Percentiles rank a stretch among this genome's conserved stretches.
Evolutionary conservation across 2,797 vertebrate species (phyloP).

Genomic region (Simalia tracyae): DNA sequence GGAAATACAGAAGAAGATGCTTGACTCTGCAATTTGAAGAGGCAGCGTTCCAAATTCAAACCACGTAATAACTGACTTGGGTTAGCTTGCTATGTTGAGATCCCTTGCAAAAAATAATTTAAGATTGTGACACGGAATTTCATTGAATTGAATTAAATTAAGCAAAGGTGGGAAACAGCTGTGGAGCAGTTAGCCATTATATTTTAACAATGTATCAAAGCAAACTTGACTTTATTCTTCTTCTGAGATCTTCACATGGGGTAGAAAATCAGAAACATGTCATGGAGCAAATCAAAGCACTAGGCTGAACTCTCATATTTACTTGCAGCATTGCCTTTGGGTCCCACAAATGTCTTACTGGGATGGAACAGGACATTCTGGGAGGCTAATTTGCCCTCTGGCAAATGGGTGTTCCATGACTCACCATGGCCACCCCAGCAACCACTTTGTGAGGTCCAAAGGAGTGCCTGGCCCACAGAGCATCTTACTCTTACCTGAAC

Average conservation of each 20-base stretch:
- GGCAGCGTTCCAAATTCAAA: not conserved
- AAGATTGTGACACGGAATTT: not conserved
- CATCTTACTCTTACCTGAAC: not conserved
- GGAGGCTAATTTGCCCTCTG: not conserved
- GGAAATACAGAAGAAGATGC: not conserved
- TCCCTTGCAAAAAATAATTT: not conserved
- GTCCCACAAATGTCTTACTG: not conserved
- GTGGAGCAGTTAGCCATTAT: not conserved
- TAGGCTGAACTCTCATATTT: not conserved
- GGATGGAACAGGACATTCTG: not conserved
- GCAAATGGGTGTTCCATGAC: not conserved
- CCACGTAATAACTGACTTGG: not conserved
- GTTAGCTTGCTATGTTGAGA: not conserved
- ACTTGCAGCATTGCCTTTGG: not conserved
- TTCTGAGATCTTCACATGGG: not conserved
- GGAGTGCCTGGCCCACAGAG: not conserved
- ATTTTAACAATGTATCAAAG: not conserved
- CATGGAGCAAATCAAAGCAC: not conserved
- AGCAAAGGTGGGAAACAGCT: not conserved
- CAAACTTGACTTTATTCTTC: too few relatives aligned
- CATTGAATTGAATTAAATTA: not conserved
- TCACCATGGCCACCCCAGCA: not conserved
- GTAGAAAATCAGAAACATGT: not conserved
- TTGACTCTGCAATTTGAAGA: not conserved
- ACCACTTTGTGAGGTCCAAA: not conserved